These are phyloP conservation scores for Ormyrus thymus DNA, from an alignment of 2,888 invertebrate species.

Conservation along the genomic window DNA sequence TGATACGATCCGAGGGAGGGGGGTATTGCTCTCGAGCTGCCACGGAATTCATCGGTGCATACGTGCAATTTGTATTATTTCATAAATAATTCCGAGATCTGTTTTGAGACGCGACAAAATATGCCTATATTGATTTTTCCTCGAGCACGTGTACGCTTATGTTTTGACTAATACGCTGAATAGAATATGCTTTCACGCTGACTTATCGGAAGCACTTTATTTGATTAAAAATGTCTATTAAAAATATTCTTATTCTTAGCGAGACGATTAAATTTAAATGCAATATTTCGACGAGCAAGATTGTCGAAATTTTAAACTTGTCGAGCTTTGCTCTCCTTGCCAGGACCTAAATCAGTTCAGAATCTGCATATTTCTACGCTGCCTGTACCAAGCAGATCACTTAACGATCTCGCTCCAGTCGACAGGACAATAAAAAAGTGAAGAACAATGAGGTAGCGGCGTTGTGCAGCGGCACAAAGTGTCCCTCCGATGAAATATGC, in stretches of 20 bases:
- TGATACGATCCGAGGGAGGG: slow-evolving; percentile 38
- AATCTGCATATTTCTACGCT: neutral
- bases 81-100: slow-evolving; percentile 39
- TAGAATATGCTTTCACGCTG: neutral
- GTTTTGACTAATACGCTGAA: slow-evolving; percentile 15
- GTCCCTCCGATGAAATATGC: slow-evolving; percentile 59
- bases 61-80: slow-evolving; percentile 49
- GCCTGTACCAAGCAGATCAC: slow-evolving; percentile 23
- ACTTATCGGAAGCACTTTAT: slow-evolving; percentile 7
- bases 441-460: slow-evolving; percentile 27
- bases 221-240: slow-evolving; percentile 11
- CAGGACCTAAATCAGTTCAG: too few species aligned
- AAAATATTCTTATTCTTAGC: too few species aligned
- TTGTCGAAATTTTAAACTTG: neutral
- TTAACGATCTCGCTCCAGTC: slow-evolving; percentile 12
- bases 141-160: neutral
- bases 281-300: too few species aligned
- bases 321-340: neutral
- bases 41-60: slow-evolving; percentile 52
- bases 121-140: slow-evolving; percentile 40
- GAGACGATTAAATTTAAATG: too few species aligned
- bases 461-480: slow-evolving; percentile 18
- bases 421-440: slow-evolving; percentile 43
- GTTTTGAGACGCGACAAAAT: slow-evolving; percentile 28
- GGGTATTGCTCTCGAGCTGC: neutral